Percentiles rank a stretch among this genome's conserved stretches.
Conservation (phyloP, 2,797 vertebrate species). For the Pangasius djambal region DNA sequence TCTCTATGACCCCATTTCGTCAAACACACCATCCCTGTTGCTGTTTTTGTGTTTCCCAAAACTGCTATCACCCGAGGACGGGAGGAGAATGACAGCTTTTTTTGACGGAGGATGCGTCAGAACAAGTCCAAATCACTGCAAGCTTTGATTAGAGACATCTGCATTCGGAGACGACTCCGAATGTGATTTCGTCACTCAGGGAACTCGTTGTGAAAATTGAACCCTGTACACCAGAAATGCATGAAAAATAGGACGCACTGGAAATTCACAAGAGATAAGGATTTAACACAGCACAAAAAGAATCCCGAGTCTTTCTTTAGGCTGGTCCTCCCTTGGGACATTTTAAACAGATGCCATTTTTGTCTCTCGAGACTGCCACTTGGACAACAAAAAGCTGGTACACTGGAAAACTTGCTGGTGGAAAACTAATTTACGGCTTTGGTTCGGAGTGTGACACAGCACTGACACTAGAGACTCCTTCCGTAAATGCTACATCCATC, state of each 20-base stretch:
- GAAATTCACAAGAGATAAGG: neutral
- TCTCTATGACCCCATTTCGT: neutral
- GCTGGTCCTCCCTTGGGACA: neutral
- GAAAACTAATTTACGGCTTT: no score
- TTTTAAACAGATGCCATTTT: neutral
- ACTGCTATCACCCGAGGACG: neutral
- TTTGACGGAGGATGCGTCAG: neutral
- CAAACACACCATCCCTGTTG: neutral
- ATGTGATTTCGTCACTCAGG: neutral
- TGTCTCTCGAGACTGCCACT: neutral
- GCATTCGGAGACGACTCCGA: neutral
- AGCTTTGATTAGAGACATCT: slow-evolving; percentile 22
- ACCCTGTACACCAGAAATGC: neutral
- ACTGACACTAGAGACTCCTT: neutral
- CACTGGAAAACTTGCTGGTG: neutral
- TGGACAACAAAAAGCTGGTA: neutral
- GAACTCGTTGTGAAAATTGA: slow-evolving; percentile 28
- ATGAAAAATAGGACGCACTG: slow-evolving; percentile 17
- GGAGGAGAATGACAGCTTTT: neutral
- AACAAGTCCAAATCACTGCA: slow-evolving; percentile 8
- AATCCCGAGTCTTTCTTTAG: slow-evolving; percentile 21
- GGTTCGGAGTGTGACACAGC: no score
- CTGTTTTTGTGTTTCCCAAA: neutral
- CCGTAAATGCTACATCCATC: neutral
- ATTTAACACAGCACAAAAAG: slow-evolving; percentile 7